These are phyloP conservation scores for Etheostoma perlongum DNA, from an alignment of 2,797 vertebrate genomes.

Conservation along the genomic window DNA sequence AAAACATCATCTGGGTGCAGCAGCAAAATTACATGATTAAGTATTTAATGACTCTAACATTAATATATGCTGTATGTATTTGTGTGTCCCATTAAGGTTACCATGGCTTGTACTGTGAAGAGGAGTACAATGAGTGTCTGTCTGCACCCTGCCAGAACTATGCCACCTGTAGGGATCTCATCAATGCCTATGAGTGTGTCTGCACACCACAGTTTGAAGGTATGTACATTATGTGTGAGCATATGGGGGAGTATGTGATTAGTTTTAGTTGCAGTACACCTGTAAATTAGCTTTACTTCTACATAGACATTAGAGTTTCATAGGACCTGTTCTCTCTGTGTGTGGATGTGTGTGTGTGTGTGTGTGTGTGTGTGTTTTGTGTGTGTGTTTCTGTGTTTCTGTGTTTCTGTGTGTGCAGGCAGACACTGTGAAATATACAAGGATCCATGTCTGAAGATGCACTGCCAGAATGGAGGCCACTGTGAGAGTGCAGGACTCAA, in stretches of 20 bases:
- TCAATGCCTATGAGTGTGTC: conserved; percentile 93
- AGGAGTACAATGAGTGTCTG: conserved; percentile 96
- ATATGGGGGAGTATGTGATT: neutral
- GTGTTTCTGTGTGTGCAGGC: conserved; percentile 78
- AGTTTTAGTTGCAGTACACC: neutral
- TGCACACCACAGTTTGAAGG: conserved; percentile 95
- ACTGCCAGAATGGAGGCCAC: conserved; percentile 93
- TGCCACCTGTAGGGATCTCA: conserved; percentile 93
- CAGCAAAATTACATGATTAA: neutral
- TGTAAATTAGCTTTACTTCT: neutral
- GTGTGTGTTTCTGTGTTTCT: conserved; percentile 37
- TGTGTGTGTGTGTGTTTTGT: conserved; percentile 31
- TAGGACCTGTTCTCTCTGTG: neutral
- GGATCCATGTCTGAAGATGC: conserved; percentile 93
- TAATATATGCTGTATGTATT: conserved; percentile 8
- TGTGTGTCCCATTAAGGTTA: conserved; percentile 86
- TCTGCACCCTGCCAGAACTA: conserved; percentile 96
- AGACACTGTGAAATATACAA: conserved; percentile 95
- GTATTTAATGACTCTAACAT: neutral
- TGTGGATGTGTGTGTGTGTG: too few species aligned
- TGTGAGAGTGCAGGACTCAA: conserved; percentile 92
- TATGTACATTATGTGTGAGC: conserved; percentile 50
- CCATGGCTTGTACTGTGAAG: conserved; percentile 97
- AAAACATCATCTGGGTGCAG: neutral
- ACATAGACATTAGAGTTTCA: neutral